These are phyloP conservation scores for Trissolcus japonicus DNA, from an alignment of 2,888 invertebrate genomes.

Conservation along the genomic window DNA sequence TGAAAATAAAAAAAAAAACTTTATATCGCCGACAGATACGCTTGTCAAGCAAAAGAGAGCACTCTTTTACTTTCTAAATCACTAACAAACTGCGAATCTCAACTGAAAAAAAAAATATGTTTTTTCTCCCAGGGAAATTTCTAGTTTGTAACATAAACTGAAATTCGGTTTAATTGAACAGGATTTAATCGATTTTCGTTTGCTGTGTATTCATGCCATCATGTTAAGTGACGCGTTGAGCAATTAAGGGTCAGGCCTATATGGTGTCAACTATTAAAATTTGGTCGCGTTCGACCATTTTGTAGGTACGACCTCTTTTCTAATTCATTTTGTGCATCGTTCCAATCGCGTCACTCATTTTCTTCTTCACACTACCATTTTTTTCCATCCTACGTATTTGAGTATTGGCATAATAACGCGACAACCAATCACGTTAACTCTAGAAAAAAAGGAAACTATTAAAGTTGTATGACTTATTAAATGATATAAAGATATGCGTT, in stretches of 20 bases:
- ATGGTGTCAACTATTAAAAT: conserved; percentile 13
- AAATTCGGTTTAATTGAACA: background rate
- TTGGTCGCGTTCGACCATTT: background rate
- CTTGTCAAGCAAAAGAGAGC: too few relatives aligned
- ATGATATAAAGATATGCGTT: conserved; percentile 64
- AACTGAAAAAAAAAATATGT: too few relatives aligned
- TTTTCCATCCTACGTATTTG: conserved; percentile 31
- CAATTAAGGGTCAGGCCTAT: conserved; percentile 26
- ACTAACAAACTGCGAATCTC: too few relatives aligned
- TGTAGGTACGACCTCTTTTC: conserved; percentile 1
- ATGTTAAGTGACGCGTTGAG: conserved; percentile 10
- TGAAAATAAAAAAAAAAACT: too few relatives aligned
- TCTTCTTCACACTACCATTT: conserved; percentile 41
- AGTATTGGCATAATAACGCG: conserved; percentile 70
- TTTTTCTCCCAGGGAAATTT: background rate
- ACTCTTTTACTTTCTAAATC: too few relatives aligned
- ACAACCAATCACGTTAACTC: conserved; percentile 76
- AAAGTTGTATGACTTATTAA: conserved; percentile 60
- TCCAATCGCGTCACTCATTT: conserved; percentile 17
- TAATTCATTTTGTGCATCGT: conserved; percentile 6
- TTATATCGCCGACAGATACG: too few relatives aligned
- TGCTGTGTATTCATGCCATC: too few relatives aligned
- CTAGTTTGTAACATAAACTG: conserved; percentile 7
- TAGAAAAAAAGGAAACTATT: conserved; percentile 52
- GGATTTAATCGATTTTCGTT: too few relatives aligned